phyloP scores from a whole-genome alignment of 2,113 vertebrate species.

The Paracanthobrama guichenoti region DNA sequence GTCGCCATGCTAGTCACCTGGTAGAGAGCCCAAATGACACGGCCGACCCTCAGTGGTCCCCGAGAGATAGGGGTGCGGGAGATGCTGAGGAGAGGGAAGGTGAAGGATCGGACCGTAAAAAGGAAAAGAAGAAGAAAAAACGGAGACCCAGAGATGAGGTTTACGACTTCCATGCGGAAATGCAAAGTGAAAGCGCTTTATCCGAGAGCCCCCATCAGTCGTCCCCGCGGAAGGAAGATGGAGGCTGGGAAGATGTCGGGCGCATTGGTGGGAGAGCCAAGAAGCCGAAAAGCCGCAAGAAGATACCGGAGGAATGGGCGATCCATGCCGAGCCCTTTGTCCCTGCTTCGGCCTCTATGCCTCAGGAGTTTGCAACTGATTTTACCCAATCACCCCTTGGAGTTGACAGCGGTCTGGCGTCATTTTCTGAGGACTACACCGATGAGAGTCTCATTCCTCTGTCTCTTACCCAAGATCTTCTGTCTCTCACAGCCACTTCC shows the following conservation, averaged over 20 bases:
- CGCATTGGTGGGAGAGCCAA: conserved; percentile 70
- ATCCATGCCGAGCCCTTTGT: conserved; percentile 65
- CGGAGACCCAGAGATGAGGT: conserved; percentile 72
- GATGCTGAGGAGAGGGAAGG: conserved; percentile 68
- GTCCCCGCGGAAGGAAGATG: conserved; percentile 64
- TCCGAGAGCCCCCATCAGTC: conserved; percentile 61
- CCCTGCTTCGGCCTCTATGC: conserved; percentile 43
- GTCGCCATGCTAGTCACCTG: conserved; percentile 67
- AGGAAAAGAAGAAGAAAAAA: conserved; percentile 80
- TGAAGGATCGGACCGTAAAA: conserved; percentile 68
- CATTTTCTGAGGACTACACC: conserved; percentile 56
- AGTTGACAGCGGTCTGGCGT: conserved; percentile 35
- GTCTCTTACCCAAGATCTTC: conserved; percentile 64
- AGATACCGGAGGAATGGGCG: conserved; percentile 78
- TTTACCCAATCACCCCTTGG: conserved; percentile 1
- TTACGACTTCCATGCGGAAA: conserved; percentile 61
- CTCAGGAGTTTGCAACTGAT: conserved; percentile 47
- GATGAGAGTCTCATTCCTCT: conserved; percentile 61
- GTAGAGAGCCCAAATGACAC: conserved; percentile 62
- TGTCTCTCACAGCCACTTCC: conserved; percentile 53
- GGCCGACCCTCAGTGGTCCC: conserved; percentile 59
- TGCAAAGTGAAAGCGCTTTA: conserved; percentile 59
- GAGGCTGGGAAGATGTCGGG: conserved; percentile 71
- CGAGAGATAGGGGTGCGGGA: conserved; percentile 63
- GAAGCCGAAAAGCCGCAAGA: conserved; percentile 76